Evolutionary conservation across 2,888 invertebrate species (phyloP).

Genomic region (Morpho deidamia): DNA sequence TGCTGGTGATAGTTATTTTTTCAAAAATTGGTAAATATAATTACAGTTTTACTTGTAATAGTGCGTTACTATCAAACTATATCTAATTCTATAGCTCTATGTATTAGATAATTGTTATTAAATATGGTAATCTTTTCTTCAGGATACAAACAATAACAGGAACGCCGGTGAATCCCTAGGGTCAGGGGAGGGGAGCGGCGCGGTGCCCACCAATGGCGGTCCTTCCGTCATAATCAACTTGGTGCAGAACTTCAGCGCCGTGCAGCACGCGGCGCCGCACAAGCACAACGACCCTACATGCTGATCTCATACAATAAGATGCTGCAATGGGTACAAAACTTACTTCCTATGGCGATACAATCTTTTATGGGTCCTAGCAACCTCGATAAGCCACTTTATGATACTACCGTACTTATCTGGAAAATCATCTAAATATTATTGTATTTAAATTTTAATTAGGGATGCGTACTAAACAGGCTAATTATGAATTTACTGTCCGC

Average conservation of each 20-base stretch:
- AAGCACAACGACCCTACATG: neutral
- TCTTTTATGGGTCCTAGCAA: neutral
- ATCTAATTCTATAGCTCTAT: neutral
- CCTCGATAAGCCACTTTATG: too few relatives aligned
- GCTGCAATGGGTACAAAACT: neutral
- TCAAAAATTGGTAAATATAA: too few relatives aligned
- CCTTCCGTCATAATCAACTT: slow-evolving; percentile 36
- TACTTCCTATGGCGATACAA: neutral
- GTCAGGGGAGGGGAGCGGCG: slow-evolving; percentile 8
- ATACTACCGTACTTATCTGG: too few relatives aligned
- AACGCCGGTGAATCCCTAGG: slow-evolving; percentile 18
- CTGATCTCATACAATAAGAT: neutral
- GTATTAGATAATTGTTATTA: neutral
- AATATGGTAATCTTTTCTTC: slow-evolving; percentile 3
- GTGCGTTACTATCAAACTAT: too few relatives aligned
- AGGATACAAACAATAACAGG: slow-evolving; percentile 42
- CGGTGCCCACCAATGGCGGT: slow-evolving; percentile 9
- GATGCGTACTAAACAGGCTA: too few relatives aligned
- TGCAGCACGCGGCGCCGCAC: slow-evolving; percentile 26
- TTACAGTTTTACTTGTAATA: neutral
- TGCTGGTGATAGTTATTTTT: too few relatives aligned
- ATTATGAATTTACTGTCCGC: too few relatives aligned
- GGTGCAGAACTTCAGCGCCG: slow-evolving; percentile 31
- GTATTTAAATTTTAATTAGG: too few relatives aligned
- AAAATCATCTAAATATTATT: too few relatives aligned